These are phyloP conservation scores for Macaria notata DNA, from an alignment of 2,888 invertebrate genomes.

Conservation along the genomic window DNA sequence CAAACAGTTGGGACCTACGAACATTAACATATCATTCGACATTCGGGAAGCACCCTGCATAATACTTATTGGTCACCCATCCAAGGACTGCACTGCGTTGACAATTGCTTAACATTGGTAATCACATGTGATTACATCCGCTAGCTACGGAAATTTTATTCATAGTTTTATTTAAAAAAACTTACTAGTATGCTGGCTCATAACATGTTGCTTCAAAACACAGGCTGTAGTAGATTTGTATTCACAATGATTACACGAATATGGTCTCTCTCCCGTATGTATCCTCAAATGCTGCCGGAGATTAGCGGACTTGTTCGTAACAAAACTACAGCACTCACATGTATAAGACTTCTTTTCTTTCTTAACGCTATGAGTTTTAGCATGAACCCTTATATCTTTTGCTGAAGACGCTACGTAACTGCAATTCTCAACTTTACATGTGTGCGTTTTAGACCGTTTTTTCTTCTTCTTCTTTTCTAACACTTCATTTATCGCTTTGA, in stretches of 20 bases:
- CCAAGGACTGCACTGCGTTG: too few relatives aligned
- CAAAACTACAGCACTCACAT: conserved; percentile 1
- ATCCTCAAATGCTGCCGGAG: conserved; percentile 5
- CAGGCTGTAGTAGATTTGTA: conserved; percentile 3
- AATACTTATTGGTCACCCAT: too few relatives aligned
- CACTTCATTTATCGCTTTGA: conserved; percentile 8
- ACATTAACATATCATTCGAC: too few relatives aligned
- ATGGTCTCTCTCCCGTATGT: conserved; percentile 7
- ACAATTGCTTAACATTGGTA: too few relatives aligned
- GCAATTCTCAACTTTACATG: conserved; percentile 1
- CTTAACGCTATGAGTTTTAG: neutral
- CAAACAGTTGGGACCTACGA: too few relatives aligned
- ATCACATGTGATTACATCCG: too few relatives aligned
- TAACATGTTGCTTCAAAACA: conserved; percentile 6
- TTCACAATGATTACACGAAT: conserved; percentile 6
- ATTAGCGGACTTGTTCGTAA: neutral
- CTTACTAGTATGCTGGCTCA: conserved; percentile 2
- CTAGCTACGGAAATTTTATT: too few relatives aligned
- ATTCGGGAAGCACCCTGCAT: too few relatives aligned
- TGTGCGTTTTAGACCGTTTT: neutral
- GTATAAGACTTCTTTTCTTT: neutral
- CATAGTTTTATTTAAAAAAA: too few relatives aligned
- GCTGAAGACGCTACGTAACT: conserved; percentile 1
- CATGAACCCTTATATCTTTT: conserved; percentile 1
- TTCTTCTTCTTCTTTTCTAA: conserved; percentile 1